Evolutionary conservation across 2,113 vertebrate genomes (phyloP), one percentile per base, ranked within the genome.

Genomic region (Proterorhinus semilunaris): DNA sequence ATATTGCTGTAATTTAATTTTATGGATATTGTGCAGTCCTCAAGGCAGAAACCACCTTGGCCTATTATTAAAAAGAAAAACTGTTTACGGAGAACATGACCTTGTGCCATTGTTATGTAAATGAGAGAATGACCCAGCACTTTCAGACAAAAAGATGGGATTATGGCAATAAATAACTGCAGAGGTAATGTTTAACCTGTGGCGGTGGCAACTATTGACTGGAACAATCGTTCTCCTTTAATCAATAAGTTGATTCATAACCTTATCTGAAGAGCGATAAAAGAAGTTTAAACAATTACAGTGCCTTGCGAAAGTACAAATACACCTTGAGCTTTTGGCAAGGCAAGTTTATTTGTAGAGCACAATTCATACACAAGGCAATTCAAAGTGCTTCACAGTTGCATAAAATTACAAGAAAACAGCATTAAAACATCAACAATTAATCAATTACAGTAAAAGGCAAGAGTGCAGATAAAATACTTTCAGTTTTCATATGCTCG

Each of bases 71-170:
- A 36, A 4, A 36, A 36, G 2, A 2, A 43, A 59, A 59, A 15
- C 12, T 21, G 62, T 63, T 16, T 47, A 81, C 80, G 81, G 53
- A 83, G 66, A 85, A 70, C 71, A 80, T 17, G 67, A 16, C 11
- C 9, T 10, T 44, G 7, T 21, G 27, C 13, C 27, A 79, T 86
- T 87, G 80, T 87, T 75, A 59, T 15, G 51, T 54, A 42, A 21
- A 42, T 82, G 72, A 85, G 83, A 63, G 67, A 62, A 45, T 69
- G 66, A 57, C 15, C 49, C 17, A 53, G 51, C 45, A 53, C 62
- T 43, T 63, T 70, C 50, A 42, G 16, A 82, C 74, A 75, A 86
- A 77, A 67, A 61, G 66, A 48, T 4, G 69, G 81, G 66, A 6
- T 10, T 48, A 3, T 8, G n/a, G 61, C 63, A 74, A 78, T 72